These are phyloP conservation scores for Thinocorus orbignyianus DNA, from an alignment of 2,113 vertebrate species.

Conservation along the genomic window DNA sequence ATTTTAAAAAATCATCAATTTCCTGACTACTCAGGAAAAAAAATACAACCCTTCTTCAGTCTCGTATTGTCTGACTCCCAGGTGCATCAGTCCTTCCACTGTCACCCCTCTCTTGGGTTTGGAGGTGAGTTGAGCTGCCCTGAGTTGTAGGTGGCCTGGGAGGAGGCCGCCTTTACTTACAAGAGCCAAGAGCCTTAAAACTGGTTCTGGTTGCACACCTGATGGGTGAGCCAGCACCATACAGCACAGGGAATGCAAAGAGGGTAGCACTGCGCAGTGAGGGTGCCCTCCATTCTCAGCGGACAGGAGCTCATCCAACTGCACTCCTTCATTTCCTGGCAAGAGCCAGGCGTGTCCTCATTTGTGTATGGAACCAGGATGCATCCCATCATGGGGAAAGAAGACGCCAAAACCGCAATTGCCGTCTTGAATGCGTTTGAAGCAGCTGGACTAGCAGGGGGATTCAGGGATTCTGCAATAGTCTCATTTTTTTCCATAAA, in stretches of 20 bases:
- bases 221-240: not conserved
- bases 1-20: not conserved
- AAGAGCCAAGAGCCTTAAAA: not conserved
- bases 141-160: not conserved
- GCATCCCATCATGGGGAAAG: not conserved
- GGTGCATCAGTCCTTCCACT: not conserved
- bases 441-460: slow-evolving; percentile 16
- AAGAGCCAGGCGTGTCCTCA: accelerated
- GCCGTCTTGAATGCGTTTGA: not conserved
- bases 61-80: not conserved
- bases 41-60: not conserved
- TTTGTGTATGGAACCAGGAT: not conserved
- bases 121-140: not conserved
- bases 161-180: not conserved
- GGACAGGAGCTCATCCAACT: not conserved
- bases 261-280: accelerated
- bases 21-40: not conserved
- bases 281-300: not conserved
- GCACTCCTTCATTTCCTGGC: no score
- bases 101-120: not conserved
- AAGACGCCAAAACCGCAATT: not conserved
- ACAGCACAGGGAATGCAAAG: not conserved
- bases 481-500: not conserved
- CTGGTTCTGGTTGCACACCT: not conserved
- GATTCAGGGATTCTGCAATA: slow-evolving; percentile 40